phyloP scores from a whole-genome alignment of 2,888 invertebrate species.

The Himalopsyche tibetana region DNA sequence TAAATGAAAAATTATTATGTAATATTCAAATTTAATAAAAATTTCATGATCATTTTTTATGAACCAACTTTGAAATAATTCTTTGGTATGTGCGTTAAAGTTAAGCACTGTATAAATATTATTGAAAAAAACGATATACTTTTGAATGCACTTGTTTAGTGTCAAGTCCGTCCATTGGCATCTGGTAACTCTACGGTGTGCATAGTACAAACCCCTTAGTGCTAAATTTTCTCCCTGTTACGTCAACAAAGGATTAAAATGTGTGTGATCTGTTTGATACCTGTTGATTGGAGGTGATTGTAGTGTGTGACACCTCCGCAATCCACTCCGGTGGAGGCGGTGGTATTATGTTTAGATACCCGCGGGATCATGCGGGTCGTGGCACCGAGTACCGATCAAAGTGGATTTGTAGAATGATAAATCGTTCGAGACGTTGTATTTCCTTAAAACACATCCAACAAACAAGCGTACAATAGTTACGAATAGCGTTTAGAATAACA shows the following conservation, averaged over 20 bases:
- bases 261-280: slow-evolving; percentile 43
- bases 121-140: too few species aligned
- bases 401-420: slow-evolving; percentile 32
- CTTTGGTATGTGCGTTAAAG: too few species aligned
- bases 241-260: slow-evolving; percentile 31
- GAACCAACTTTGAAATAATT: too few species aligned
- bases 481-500: too few species aligned
- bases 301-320: slow-evolving; percentile 42
- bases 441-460: neutral
- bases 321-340: slow-evolving; percentile 32
- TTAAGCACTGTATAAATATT: too few species aligned
- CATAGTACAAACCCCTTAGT: neutral
- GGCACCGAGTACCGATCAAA: neutral
- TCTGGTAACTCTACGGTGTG: neutral
- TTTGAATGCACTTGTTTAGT: too few species aligned
- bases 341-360: slow-evolving; percentile 24
- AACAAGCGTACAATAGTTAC: too few species aligned
- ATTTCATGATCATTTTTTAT: too few species aligned
- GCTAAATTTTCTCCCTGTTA: slow-evolving; percentile 17
- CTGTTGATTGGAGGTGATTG: slow-evolving; percentile 40
- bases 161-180: too few species aligned
- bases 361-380: slow-evolving; percentile 43
- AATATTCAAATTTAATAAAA: too few species aligned
- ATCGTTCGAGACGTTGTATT: slow-evolving; percentile 27
- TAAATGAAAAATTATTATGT: too few species aligned